phyloP scores from a whole-genome alignment of 2,113 vertebrate species.

The Pseudopipra pipra region DNA sequence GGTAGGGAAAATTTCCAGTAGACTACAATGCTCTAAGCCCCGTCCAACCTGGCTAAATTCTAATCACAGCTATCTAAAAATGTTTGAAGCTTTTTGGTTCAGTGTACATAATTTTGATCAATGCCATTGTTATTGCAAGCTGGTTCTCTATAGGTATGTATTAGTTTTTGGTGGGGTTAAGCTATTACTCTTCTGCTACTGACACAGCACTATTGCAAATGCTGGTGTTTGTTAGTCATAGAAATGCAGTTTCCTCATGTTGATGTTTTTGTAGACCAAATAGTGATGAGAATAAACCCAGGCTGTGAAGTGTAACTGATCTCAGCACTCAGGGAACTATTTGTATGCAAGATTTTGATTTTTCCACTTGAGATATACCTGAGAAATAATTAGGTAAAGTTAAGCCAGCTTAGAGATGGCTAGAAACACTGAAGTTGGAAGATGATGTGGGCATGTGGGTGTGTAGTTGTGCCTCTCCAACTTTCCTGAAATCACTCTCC shows the following conservation, averaged over 20 bases:
- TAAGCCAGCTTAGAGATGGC: not conserved
- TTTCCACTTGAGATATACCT: not conserved
- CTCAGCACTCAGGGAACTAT: not conserved
- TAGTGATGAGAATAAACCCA: not conserved
- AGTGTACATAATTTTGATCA: not conserved
- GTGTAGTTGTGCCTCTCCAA: rapidly evolving
- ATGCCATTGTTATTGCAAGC: not conserved
- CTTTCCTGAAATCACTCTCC: not conserved
- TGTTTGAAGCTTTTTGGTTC: not conserved
- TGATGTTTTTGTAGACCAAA: not conserved
- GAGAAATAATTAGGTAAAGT: not conserved
- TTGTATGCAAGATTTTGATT: not conserved
- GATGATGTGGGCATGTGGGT: rapidly evolving
- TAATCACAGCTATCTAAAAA: not conserved
- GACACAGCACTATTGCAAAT: not conserved
- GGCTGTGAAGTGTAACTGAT: not conserved
- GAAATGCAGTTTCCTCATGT: not conserved
- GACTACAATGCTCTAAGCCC: not conserved
- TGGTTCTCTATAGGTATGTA: not conserved
- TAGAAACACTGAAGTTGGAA: not conserved
- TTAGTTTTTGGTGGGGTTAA: not conserved
- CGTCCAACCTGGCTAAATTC: not conserved
- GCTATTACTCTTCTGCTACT: not conserved
- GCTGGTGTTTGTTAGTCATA: not conserved
- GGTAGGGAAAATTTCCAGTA: not conserved